These are phyloP conservation scores for Pseudomyrmex cubaensis DNA, from an alignment of 1,140 invertebrate species.

Conservation along the genomic window DNA sequence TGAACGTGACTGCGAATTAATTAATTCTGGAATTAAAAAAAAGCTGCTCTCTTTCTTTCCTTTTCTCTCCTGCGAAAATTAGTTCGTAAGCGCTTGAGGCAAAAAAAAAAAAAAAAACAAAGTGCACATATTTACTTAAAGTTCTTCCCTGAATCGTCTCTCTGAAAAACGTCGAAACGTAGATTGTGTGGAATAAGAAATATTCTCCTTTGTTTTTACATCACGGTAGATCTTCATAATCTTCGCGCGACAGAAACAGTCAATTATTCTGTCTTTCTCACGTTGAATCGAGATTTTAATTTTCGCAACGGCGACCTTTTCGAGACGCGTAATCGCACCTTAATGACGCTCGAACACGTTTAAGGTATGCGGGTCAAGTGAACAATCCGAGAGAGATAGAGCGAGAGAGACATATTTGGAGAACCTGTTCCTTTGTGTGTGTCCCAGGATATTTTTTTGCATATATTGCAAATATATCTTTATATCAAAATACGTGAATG, in stretches of 20 bases:
- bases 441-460: background rate
- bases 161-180: too few species aligned
- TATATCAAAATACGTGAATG: background rate
- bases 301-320: constrained; percentile 21
- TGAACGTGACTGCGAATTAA: too few species aligned
- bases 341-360: constrained; percentile 51
- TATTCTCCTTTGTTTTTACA: background rate
- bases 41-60: too few species aligned
- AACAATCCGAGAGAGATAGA: constrained; percentile 22
- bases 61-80: too few species aligned
- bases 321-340: constrained; percentile 29
- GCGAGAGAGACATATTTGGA: constrained; percentile 8
- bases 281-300: too few species aligned
- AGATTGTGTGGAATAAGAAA: too few species aligned
- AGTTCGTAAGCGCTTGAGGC: too few species aligned
- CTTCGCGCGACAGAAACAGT: background rate
- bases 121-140: too few species aligned
- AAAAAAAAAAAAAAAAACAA: too few species aligned
- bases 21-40: too few species aligned
- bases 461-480: constrained; percentile 7
- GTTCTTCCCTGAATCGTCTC: too few species aligned
- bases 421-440: constrained; percentile 18
- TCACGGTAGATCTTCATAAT: constrained; percentile 17
- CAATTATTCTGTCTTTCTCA: constrained; percentile 9
- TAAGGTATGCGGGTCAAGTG: constrained; percentile 54